Percentiles rank a stretch among this genome's conserved stretches.
These are phyloP conservation scores for Stegodyphus mimosarum DNA, from an alignment of 1,140 invertebrate genomes.

Conservation along the genomic window DNA sequence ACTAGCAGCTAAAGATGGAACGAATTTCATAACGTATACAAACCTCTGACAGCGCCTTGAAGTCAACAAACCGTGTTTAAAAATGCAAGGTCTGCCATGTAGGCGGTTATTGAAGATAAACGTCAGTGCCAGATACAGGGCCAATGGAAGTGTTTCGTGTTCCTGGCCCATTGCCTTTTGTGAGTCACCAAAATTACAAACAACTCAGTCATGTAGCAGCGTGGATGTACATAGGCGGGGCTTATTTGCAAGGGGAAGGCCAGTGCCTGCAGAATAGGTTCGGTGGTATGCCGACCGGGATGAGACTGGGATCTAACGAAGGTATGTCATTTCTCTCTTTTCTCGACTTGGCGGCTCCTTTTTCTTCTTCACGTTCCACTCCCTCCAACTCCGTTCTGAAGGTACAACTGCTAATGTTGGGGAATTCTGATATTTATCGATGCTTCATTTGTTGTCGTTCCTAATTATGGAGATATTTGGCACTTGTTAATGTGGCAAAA, in stretches of 20 bases:
- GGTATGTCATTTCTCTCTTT: slow-evolving; percentile 6
- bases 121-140: not conserved
- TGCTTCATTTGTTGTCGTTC: too few relatives aligned
- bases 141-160: slow-evolving; percentile 34
- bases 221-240: slow-evolving; percentile 22
- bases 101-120: slow-evolving; percentile 16
- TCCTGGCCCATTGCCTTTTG: slow-evolving; percentile 24
- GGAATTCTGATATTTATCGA: too few relatives aligned
- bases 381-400: not conserved
- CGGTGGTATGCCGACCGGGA: not conserved
- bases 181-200: slow-evolving; percentile 46
- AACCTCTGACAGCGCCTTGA: not conserved
- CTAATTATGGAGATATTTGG: too few relatives aligned
- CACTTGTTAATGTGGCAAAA: too few relatives aligned
- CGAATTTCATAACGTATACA: not conserved
- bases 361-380: not conserved
- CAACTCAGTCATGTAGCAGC: slow-evolving; percentile 37
- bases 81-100: slow-evolving; percentile 33
- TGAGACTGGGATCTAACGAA: slow-evolving; percentile 40
- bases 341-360: not conserved
- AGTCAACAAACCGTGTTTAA: slow-evolving; percentile 41
- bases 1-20: too few relatives aligned
- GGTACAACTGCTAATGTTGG: too few relatives aligned
- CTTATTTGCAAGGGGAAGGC: slow-evolving; percentile 23
- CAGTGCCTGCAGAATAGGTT: not conserved